These are phyloP conservation scores for Drosophila nebulosa DNA, from an alignment of 1,140 invertebrate species.

Conservation along the genomic window DNA sequence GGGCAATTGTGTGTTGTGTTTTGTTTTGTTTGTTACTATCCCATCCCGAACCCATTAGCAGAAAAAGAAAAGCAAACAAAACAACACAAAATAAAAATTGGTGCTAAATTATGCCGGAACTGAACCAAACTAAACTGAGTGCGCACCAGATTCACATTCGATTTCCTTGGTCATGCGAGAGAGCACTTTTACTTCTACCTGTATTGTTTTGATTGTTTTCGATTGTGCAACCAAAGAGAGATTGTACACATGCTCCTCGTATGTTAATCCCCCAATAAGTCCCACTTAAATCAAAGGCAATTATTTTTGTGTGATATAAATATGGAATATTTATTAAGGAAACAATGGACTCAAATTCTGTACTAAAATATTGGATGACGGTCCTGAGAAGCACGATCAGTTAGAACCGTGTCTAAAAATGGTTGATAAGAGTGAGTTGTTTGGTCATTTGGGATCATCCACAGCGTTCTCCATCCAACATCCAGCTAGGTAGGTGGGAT, in stretches of 20 bases:
- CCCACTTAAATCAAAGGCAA: slow-evolving; percentile 28
- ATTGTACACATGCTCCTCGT: background rate
- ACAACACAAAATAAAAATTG: slow-evolving; percentile 72
- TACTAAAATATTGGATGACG: too few species aligned
- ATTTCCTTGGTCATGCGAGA: slow-evolving; percentile 49
- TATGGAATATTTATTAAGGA: too few species aligned
- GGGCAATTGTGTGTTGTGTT: slow-evolving; percentile 40
- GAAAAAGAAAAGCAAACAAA: slow-evolving; percentile 69
- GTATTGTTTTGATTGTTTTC: slow-evolving; percentile 19
- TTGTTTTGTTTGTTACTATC: background rate
- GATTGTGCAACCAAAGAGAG: slow-evolving; percentile 43
- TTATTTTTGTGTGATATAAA: too few species aligned
- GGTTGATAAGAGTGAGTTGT: too few species aligned
- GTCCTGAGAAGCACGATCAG: too few species aligned
- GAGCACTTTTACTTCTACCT: slow-evolving; percentile 36
- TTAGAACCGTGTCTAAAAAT: too few species aligned
- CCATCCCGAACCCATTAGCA: slow-evolving; percentile 60
- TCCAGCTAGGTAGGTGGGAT: too few species aligned
- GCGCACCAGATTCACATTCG: slow-evolving; percentile 6
- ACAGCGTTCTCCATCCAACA: too few species aligned
- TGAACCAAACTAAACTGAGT: slow-evolving; percentile 23
- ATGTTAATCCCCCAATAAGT: background rate
- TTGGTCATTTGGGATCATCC: too few species aligned
- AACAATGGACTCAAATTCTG: too few species aligned
- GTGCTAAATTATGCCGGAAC: slow-evolving; percentile 78